Base-by-base conservation (phyloP, 2,888 invertebrate species). In the Pantelozetes paolii region DNA sequence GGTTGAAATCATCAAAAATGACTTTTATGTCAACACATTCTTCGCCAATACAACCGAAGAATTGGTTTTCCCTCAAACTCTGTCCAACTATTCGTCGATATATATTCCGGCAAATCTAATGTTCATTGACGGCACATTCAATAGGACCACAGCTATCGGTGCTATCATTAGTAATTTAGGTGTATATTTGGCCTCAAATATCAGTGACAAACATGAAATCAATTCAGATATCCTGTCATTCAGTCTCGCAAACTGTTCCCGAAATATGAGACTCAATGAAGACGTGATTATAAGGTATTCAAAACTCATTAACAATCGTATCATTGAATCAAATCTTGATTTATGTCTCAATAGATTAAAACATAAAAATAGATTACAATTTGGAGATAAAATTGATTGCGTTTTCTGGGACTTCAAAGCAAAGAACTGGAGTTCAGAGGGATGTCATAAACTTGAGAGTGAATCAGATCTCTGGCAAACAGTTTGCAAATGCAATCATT, bases 391-490 rank as follows among this genome's bases (percentile, higher is more conserved):
- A 20, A 6, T 57, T 20, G 18, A 42, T 3, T 74, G 74, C n/a
- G 45, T 45, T 32, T 74, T 42, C 28, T 74, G 74, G 74, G 74
- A 74, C 30, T 57, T 45, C 23, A 40, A 48, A 15, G 23, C 11
- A 23, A 3, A 15, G 9, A 20, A 13, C 11, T 75, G 76, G 76
- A 30, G 59, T 42, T 20, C 42, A 11, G 28, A 67, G 59, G 80
- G 80, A 36, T 80, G 81, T 75, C 13, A 28, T 18, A 20, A 40
- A 20, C 28, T 71, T 11, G 30, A 2, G 1, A 26, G 9, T 18
- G 75, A 72, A 1, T 78, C 78, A 73, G 79, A 79, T 73, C 67
- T 50, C 1, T 77, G 77, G 0, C 77, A 77, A 72, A 79, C 80
- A 0, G 73, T 77, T 18, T 79, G 79, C 70, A 73, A 73, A 26